phyloP scores from a whole-genome alignment of 37 sponge, comb jelly and placozoan species.

The Theonella swinhoei region DNA sequence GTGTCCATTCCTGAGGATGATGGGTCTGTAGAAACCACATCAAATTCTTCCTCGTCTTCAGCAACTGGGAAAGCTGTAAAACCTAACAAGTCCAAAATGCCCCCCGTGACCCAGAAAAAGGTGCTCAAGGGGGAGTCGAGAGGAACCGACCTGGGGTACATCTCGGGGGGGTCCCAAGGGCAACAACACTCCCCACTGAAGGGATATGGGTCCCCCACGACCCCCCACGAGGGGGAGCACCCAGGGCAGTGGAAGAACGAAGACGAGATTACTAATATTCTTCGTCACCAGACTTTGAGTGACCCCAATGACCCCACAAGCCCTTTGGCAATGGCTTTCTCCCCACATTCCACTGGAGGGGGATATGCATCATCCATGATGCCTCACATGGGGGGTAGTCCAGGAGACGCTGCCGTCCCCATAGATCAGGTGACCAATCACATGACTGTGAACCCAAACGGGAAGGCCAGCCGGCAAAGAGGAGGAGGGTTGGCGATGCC shows the following conservation, averaged over 20 bases:
- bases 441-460: constrained; percentile 13
- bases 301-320: constrained; percentile 1
- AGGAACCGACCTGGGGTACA: constrained; percentile 42
- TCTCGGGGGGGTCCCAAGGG: constrained; percentile 60
- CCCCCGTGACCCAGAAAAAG: constrained; percentile 1
- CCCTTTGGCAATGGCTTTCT: not conserved
- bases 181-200: not conserved
- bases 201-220: constrained; percentile 32
- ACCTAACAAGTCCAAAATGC: constrained; percentile 16
- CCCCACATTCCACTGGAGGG: not conserved
- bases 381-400: too few relatives aligned
- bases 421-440: not conserved
- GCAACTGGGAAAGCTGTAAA: constrained; percentile 25
- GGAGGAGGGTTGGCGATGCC: constrained; percentile 24
- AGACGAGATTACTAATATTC: constrained; percentile 12
- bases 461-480: constrained; percentile 21
- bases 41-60: not conserved
- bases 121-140: not conserved
- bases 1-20: constrained; percentile 63
- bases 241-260: constrained; percentile 12
- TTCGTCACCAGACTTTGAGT: constrained; percentile 12
- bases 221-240: constrained; percentile 63
- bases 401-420: not conserved
- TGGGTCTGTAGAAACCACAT: constrained; percentile 11
- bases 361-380: too few relatives aligned